Evolutionary conservation across 2,888 invertebrate species (phyloP), one percentile per base, ranked within the genome.

Genomic region (Sylvicola cinctus): DNA sequence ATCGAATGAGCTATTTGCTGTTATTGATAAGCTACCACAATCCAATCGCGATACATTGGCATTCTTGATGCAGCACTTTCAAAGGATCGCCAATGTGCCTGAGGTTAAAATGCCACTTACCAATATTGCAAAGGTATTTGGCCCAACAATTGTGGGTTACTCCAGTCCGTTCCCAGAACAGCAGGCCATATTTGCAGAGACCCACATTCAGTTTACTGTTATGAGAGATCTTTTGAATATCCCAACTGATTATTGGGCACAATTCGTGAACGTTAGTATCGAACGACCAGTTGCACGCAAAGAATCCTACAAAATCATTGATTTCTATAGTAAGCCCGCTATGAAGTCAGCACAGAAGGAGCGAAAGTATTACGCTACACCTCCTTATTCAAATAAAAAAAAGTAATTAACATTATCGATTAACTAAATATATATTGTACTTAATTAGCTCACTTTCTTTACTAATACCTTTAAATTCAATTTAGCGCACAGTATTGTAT

Each of bases 21-120:
- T 80, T 1, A 73, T 96, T 43, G 70, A 75, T 15, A 73, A 80
- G 43, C 62, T 98, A 46, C 95, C 96, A 8, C 78, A 74, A 46
- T 79, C 95, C 1, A 96, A 98, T 58, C 66, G 90, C 12, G 95
- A 98, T 53, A 91, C 95, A 0, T 63, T 98, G 35, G 91, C 95
- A 1, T 96, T 80, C 60, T 60, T 98, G 10, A 70, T 91, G 44
- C 61, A 90, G 38, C 96, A 98, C 59, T 65, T 95, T 44, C 85
- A 88, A 55, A 68, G 20, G 20, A 75, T 93, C 38, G 73, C 87
- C 0, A 74, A 78, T 42, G 72, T 76, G 42, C 66, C 70, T 0
- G 83, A 79, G 33, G 85, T 87, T 43, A 84, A 85, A 62, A 98
- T 98, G 96, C 80, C 85, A 0, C 62, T 74, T 15, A 70, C 71